Evolutionary conservation across 2,888 invertebrate genomes (phyloP), one percentile per base, ranked within the genome.

Genomic region (Machimus atricapillus): DNA sequence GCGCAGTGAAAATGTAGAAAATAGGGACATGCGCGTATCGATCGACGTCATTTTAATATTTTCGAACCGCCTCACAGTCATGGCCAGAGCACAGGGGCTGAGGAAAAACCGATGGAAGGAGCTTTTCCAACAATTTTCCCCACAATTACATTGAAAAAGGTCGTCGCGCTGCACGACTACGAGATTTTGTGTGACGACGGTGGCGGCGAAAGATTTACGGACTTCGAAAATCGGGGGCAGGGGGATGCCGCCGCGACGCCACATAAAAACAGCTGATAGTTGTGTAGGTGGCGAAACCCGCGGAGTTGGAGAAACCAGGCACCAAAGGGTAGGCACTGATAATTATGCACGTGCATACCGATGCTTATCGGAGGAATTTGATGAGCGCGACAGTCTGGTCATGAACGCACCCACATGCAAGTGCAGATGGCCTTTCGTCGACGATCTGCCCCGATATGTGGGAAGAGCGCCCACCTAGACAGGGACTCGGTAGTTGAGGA

Each of bases 11-110:
- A 76, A 52, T 66, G 66, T 85, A 37, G 23, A 76, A 85, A 85
- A 74, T 46, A 74, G 78, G 34, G 43, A 82, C 88, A 88, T 88
- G 88, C 88, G 88, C 88, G 87, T 88, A 88, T 88, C 88, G 88
- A 88, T 87, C 88, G 87, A 73, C 76, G 87, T 86, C 87, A 85
- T 82, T 81, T 81, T 74, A 40, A 74, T 79, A 76, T 87, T 27
- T 85, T 88, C 52, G 43, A 83, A 66, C 23, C 27, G 56, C n/a
- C 82, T 83, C 82, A 83, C 82, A 83, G 66, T 83, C 82, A 66
- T 7, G 79, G 79, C 82, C 66, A 83, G 40, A 46, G 43, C 14
- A 43, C 37, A 52, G 66, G 37, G 23, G 66, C 34, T 66, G 40
- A 37, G 82, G 40, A 34, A 43, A 86, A 19, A 52, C 52, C 43